Evolutionary conservation across 1,140 invertebrate genomes (phyloP), one percentile per base, ranked within the genome.

Genomic region (Mesaphorura yosii): DNA sequence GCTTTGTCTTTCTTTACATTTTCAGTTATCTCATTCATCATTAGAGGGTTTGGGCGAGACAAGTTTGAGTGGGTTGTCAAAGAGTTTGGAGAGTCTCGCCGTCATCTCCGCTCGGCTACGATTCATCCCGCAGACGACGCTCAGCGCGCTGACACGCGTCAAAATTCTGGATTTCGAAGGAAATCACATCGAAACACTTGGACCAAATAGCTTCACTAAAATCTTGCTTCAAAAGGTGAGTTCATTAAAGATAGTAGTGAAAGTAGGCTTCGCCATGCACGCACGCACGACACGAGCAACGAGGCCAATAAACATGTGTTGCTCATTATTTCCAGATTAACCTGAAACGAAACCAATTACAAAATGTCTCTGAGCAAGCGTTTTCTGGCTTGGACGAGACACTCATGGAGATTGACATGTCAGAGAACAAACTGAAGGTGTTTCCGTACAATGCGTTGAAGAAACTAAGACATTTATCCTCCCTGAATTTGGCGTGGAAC

Each of bases 141-240:
- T 92, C 22, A 77, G 79, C 3, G 76, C 79, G 6, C 72, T 92
- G 57, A 73, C 76, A 17, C 79, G 80, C 61, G 68, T 92, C 15
- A 78, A 78, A 17, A 77, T 79, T 0, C 70, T 93, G 25, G 84
- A 91, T 66, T 76, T 93, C n/a, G 86, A 88, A 65, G 79, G 80
- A 46, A 92, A 92, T 67, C 75, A 83, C 60, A 87, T 92, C 39
- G 76, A 78, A 28, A 81, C 87, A 57, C 73, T 93, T 28, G 80
- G 84, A 1, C 85, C 83, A 63, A 90, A 90, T 65, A 83, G 82
- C 57, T 89, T 92, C 66, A 88, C 86, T 64, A 86, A 84, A 0
- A 71, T 91, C 53, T 79, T 80, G 22, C 69, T 93, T 28, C 77
- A 81, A 42, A 88, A 87, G 68, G 70, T 93, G 37, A 31, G 12